Evolutionary conservation across 2,888 invertebrate species (phyloP).

Genomic region (Idaea dimidiata): DNA sequence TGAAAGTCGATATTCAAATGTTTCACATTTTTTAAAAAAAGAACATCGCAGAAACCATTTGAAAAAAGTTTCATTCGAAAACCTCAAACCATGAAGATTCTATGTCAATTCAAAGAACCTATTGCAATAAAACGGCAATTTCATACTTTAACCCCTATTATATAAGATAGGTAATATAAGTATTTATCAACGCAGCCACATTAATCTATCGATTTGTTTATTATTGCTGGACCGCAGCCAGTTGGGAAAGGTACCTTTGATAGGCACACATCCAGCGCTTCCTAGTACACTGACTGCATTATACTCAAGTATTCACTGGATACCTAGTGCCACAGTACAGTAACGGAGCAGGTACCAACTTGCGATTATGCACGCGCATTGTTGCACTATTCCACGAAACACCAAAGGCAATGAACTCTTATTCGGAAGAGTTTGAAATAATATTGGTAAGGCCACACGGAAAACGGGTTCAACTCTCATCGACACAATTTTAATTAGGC

Average conservation of each 20-base stretch:
- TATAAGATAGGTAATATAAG: not conserved
- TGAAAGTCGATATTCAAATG: too few species aligned
- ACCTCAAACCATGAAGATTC: too few species aligned
- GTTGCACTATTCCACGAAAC: conserved; percentile 43
- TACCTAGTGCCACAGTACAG: conserved; percentile 50
- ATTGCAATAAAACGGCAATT: too few species aligned
- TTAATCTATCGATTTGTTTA: conserved; percentile 22
- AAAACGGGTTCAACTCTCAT: conserved; percentile 39
- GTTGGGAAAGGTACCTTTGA: conserved; percentile 30
- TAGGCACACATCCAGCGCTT: conserved; percentile 68
- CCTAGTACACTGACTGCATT: conserved; percentile 63
- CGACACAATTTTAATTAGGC: conserved; percentile 37
- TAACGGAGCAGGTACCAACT: conserved; percentile 27
- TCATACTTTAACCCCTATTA: too few species aligned
- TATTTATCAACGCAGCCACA: conserved; percentile 5
- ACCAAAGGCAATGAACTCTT: conserved; percentile 42
- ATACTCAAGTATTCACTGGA: conserved; percentile 49
- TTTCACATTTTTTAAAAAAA: too few species aligned
- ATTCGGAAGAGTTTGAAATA: conserved; percentile 25
- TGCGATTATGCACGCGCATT: conserved; percentile 28
- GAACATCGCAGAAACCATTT: too few species aligned
- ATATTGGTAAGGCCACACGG: conserved; percentile 41
- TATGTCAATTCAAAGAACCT: too few species aligned
- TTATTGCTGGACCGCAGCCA: conserved; percentile 59
- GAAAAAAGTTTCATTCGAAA: too few species aligned